Conservation (phyloP, 1,140 invertebrate genomes). For the Linepithema humile region DNA sequence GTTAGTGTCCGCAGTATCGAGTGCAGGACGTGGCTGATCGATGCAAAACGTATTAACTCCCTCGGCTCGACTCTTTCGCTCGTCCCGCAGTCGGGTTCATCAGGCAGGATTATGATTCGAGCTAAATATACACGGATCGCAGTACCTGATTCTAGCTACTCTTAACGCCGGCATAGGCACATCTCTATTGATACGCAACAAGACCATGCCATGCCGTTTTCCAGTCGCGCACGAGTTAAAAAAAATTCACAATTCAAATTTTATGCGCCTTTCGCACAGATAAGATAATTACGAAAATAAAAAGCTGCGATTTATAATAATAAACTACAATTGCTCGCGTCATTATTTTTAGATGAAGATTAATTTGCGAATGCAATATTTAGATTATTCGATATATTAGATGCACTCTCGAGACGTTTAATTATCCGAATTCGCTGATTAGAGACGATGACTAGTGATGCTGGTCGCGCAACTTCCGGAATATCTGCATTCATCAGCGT, state of each 20-base stretch:
- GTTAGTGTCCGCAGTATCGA: constrained; percentile 60
- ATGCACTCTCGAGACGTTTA: neutral
- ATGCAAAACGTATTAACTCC: constrained; percentile 71
- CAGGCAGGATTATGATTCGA: constrained; percentile 54
- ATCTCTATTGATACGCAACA: neutral
- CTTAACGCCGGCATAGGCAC: neutral
- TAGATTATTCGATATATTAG: neutral
- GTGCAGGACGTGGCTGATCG: constrained; percentile 69
- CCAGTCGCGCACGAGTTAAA: neutral
- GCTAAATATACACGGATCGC: constrained; percentile 49
- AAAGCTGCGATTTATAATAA: neutral
- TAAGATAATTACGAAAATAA: neutral
- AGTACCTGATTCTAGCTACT: constrained; percentile 28
- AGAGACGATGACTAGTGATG: constrained; percentile 44
- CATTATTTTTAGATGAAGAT: neutral
- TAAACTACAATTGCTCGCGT: neutral
- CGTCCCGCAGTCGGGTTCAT: constrained; percentile 16
- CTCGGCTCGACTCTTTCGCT: constrained; percentile 40
- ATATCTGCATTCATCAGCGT: constrained; percentile 65
- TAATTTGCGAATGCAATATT: constrained; percentile 14
- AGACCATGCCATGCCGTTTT: neutral
- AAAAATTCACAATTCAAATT: neutral
- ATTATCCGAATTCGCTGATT: constrained; percentile 47
- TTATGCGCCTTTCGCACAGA: neutral
- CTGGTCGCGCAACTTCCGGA: constrained; percentile 49